These are phyloP conservation scores for Bursaphelenchus mucronatus DNA, from an alignment of 1,140 invertebrate genomes.

Conservation along the genomic window DNA sequence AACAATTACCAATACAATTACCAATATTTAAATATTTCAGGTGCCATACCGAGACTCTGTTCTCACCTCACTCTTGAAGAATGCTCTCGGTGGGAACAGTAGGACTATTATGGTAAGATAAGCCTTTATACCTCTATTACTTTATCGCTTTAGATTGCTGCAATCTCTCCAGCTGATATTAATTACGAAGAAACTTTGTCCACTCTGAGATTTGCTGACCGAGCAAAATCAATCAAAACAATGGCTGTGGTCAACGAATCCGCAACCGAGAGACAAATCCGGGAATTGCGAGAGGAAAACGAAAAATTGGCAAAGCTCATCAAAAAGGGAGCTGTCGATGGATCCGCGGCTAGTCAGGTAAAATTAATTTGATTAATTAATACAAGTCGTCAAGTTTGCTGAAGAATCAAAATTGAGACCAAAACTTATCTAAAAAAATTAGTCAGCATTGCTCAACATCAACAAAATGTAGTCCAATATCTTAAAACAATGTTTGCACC, in stretches of 20 bases:
- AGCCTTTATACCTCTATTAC: conserved; percentile 3
- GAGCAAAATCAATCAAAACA: conserved; percentile 68
- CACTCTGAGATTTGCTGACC: conserved; percentile 68
- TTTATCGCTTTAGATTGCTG: conserved; percentile 65
- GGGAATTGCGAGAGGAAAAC: conserved; percentile 69
- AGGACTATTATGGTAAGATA: conserved; percentile 68
- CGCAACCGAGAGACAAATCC: conserved; percentile 66
- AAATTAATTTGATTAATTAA: no score
- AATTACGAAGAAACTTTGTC: conserved; percentile 69
- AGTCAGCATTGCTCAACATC: no score
- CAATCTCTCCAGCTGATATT: conserved; percentile 69
- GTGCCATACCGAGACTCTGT: conserved; percentile 69
- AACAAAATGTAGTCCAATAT: no score
- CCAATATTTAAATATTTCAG: conserved; percentile 34
- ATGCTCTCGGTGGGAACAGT: conserved; percentile 70
- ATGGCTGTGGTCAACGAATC: conserved; percentile 67
- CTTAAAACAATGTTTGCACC: no score
- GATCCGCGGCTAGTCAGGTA: conserved; percentile 13
- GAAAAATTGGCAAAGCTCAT: conserved; percentile 37
- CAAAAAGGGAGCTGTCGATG: conserved; percentile 18
- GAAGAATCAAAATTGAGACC: no score
- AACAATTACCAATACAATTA: conserved; percentile 12
- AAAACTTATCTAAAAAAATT: no score
- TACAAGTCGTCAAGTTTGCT: no score
- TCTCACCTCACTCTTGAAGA: conserved; percentile 68